These are phyloP conservation scores for Antheraea yamamai DNA, from an alignment of 2,888 invertebrate genomes.

Conservation along the genomic window DNA sequence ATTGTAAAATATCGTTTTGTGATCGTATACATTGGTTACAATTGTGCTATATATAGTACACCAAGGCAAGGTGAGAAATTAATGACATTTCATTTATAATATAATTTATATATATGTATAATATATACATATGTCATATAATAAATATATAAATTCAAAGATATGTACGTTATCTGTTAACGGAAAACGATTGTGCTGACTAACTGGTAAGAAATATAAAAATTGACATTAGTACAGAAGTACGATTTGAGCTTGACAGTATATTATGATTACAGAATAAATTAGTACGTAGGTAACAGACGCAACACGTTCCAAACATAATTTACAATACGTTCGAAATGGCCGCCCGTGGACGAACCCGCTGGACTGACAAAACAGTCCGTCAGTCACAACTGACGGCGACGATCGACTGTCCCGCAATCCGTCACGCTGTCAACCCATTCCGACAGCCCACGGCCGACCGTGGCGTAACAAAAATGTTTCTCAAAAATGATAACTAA, in stretches of 20 bases:
- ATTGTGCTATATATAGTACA: conserved; percentile 79
- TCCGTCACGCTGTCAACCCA: conserved; percentile 16
- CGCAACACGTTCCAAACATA: conserved; percentile 53
- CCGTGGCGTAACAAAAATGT: conserved; percentile 44
- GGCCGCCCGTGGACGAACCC: conserved; percentile 30
- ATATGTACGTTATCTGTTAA: conserved; percentile 65
- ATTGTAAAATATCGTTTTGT: conserved; percentile 79
- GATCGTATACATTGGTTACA: conserved; percentile 82
- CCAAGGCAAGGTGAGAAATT: conserved; percentile 78
- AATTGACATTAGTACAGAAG: conserved; percentile 75
- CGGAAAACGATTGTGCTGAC: conserved; percentile 20
- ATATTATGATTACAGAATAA: conserved; percentile 43
- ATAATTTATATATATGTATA: conserved; percentile 44
- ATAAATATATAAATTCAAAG: conserved; percentile 72
- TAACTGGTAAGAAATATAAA: conserved; percentile 49
- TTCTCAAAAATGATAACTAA: conserved; percentile 38
- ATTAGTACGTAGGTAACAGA: conserved; percentile 60
- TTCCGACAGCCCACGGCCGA: conserved; percentile 21
- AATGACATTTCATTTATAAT: conserved; percentile 63
- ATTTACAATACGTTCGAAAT: conserved; percentile 40
- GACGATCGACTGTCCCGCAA: conserved; percentile 23
- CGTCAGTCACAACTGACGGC: conserved; percentile 21
- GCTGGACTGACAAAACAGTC: conserved; percentile 26
- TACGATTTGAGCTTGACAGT: conserved; percentile 66
- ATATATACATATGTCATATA: conserved; percentile 54